Percentiles rank a stretch among this genome's conserved stretches.
Conservation (phyloP, 1,140 invertebrate genomes). For the Eriosoma lanigerum region DNA sequence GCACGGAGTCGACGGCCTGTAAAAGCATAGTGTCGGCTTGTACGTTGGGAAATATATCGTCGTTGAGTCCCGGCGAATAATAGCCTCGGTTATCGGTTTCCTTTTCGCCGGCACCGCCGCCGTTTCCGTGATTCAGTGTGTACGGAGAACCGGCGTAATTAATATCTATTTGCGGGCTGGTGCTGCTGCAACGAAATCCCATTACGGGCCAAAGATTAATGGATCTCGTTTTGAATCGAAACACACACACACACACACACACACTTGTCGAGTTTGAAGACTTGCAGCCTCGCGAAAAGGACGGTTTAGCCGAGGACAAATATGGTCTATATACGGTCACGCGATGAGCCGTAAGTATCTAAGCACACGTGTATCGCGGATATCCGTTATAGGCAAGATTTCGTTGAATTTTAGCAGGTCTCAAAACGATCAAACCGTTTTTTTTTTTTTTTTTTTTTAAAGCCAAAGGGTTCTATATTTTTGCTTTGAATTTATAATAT, state of each 20-base stretch:
- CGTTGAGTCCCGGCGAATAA: constrained; percentile 71
- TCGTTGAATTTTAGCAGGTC: too few relatives aligned
- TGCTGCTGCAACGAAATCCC: constrained; percentile 50
- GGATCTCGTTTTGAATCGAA: constrained; percentile 9
- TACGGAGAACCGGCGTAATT: constrained; percentile 44
- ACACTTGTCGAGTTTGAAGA: neutral
- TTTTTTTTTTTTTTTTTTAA: too few relatives aligned
- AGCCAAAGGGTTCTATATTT: too few relatives aligned
- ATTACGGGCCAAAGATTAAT: constrained; percentile 48
- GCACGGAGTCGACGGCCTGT: constrained; percentile 66
- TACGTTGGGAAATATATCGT: constrained; percentile 76
- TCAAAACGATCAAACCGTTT: too few relatives aligned
- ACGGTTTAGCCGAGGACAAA: neutral
- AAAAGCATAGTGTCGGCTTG: constrained; percentile 69
- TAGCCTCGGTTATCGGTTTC: constrained; percentile 60
- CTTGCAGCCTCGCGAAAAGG: too few relatives aligned
- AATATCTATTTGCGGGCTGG: constrained; percentile 53
- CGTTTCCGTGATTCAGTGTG: constrained; percentile 11
- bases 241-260: neutral
- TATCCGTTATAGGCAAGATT: too few relatives aligned
- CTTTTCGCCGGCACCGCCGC: neutral
- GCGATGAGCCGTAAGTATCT: neutral
- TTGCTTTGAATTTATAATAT: too few relatives aligned
- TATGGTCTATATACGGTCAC: neutral
- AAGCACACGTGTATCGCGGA: too few relatives aligned